These are phyloP conservation scores for Holocentrus rufus DNA, from an alignment of 2,797 vertebrate species.

Conservation along the genomic window DNA sequence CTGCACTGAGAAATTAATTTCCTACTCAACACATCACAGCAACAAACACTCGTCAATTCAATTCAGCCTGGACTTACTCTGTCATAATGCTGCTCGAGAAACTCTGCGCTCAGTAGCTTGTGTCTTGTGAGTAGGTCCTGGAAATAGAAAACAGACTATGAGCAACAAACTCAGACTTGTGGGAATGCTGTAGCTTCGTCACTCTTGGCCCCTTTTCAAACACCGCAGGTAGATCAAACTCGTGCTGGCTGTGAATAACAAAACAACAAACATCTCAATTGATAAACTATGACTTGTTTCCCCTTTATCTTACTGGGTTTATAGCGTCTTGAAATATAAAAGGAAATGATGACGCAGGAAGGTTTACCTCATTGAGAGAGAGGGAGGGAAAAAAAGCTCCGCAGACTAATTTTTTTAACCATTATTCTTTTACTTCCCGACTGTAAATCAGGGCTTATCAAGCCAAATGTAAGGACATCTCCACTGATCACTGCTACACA, in stretches of 20 bases:
- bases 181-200: neutral
- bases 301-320: no score
- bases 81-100: constrained; percentile 97
- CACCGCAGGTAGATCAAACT: neutral
- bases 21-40: neutral
- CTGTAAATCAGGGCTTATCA: no score
- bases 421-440: no score
- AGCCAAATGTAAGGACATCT: no score
- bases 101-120: constrained; percentile 97
- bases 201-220: neutral
- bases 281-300: neutral
- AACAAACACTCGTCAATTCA: constrained; percentile 5
- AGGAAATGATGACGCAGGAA: no score
- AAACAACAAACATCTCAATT: neutral
- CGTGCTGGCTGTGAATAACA: neutral
- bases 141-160: constrained; percentile 47
- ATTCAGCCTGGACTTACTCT: constrained; percentile 84
- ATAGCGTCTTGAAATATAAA: no score
- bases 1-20: neutral
- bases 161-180: constrained; percentile 2
- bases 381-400: no score
- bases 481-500: no score
- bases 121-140: constrained; percentile 98
- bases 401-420: no score
- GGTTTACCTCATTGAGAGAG: no score